These are phyloP conservation scores for Nixonia krombeini DNA, from an alignment of 1,140 invertebrate species.

Conservation along the genomic window DNA sequence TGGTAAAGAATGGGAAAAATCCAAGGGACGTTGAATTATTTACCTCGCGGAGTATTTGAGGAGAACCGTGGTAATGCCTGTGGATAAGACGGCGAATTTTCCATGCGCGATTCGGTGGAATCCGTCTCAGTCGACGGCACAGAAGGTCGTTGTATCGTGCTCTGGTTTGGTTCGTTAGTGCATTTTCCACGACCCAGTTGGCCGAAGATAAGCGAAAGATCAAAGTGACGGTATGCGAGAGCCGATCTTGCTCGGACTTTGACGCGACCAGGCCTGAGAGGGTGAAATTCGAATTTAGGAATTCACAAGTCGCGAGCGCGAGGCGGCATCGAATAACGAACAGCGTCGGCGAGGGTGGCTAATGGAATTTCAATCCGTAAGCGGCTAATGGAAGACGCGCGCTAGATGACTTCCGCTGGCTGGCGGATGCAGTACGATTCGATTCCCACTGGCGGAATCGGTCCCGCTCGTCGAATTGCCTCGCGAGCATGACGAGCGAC, in stretches of 20 bases:
- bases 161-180: conserved; percentile 32
- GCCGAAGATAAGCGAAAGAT: conserved; percentile 28
- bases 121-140: conserved; percentile 11
- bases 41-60: too few species aligned
- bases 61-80: too few species aligned
- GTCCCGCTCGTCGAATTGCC: conserved; percentile 13
- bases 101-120: background rate
- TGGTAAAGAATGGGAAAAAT: background rate
- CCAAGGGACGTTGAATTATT: too few species aligned
- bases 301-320: background rate
- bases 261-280: background rate
- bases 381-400: conserved; percentile 3
- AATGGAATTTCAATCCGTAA: background rate
- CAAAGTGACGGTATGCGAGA: conserved; percentile 28
- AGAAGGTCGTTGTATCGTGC: conserved; percentile 12
- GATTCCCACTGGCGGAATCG: conserved; percentile 31
- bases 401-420: conserved; percentile 21
- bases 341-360: background rate
- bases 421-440: background rate
- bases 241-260: too few species aligned
- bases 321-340: background rate
- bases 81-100: background rate
- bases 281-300: background rate
- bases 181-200: conserved; percentile 30
- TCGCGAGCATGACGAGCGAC: conserved; percentile 35